Evolutionary conservation across 1,140 invertebrate species (phyloP), one percentile per base, ranked within the genome.

Genomic region (Lasioglossum baleicum): DNA sequence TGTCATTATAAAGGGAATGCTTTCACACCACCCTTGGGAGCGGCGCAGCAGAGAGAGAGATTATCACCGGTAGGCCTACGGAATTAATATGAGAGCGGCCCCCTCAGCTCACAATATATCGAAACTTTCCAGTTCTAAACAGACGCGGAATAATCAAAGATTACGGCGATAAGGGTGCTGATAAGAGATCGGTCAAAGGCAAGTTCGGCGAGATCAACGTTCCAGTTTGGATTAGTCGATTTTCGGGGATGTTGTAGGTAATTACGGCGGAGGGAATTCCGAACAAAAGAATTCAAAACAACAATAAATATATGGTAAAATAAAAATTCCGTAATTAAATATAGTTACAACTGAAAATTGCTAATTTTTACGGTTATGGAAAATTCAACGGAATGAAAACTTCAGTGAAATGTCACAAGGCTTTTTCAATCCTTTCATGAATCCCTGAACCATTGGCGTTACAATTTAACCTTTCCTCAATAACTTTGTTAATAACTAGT

Each of bases 1-100:
- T 78, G 89, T 92, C 89, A 91, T 93, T 93, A 92, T 93, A 92
- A 91, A 91, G 88, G 85, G 89, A 93, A 92, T 90, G 91, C 90
- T 86, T 93, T 92, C 88, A 92, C 84, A 84, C 74, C 87, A 88
- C 91, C 90, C 91, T 58, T 61, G 91, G 90, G 91, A 92, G 83
- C 82, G 70, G n/a, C 61, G 40, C 66, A 71, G 44, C 44, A 58
- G 40, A 61, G 53, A 68, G 81, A 51, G 75, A 86, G 80, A 87
- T 87, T 88, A 88, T 88, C 88, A 84, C 81, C 75, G 85, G 86
- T 84, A 87, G 88, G 84, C 87, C 86, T 88, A 68, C 76, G 84
- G 91, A 91, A 92, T 92, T 92, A 92, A 91, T 91, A 92, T 87
- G 87, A 90, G 90, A 82, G 65, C 40, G 71, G 75, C 17, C 48